Conservation (phyloP, 2,797 vertebrate genomes). For the Oryzias sinensis region DNA sequence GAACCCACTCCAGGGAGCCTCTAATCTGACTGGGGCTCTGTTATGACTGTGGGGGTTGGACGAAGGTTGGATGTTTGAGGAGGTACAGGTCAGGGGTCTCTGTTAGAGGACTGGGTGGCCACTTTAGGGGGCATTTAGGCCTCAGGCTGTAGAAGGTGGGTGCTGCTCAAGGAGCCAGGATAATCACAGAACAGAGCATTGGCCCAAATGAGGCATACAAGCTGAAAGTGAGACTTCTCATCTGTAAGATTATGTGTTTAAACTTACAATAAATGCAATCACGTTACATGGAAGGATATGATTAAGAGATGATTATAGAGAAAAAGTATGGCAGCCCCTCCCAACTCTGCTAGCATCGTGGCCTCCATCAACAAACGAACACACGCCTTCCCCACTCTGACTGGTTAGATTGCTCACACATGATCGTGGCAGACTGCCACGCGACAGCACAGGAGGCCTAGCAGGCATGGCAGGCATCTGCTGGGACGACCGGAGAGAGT, state of each 20-base stretch:
- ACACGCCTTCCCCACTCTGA: slow-evolving; percentile 14
- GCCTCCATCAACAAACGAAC: slow-evolving; percentile 22
- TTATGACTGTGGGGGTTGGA: slow-evolving; percentile 29
- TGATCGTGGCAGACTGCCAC: slow-evolving; percentile 54
- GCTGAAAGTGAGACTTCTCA: slow-evolving; percentile 28
- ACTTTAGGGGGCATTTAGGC: slow-evolving; percentile 47
- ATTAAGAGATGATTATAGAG: slow-evolving; percentile 51
- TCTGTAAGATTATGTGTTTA: slow-evolving; percentile 28
- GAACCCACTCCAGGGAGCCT: slow-evolving; percentile 14
- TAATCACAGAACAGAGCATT: slow-evolving; percentile 33
- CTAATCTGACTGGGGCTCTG: slow-evolving; percentile 42
- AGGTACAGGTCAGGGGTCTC: slow-evolving; percentile 55
- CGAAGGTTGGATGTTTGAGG: slow-evolving; percentile 48
- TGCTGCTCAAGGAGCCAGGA: not conserved
- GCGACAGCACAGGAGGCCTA: slow-evolving; percentile 53
- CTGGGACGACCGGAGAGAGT: slow-evolving; percentile 26
- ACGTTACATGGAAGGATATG: slow-evolving; percentile 36
- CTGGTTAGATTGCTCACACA: slow-evolving; percentile 69
- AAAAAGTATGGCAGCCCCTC: slow-evolving; percentile 40
- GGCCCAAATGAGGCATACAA: not conserved
- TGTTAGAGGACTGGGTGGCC: slow-evolving; percentile 34
- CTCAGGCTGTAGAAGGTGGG: slow-evolving; percentile 11
- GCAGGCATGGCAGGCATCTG: slow-evolving; percentile 40
- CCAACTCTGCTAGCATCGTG: slow-evolving; percentile 19
- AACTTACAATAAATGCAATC: slow-evolving; percentile 23